Percentiles rank a stretch among this genome's conserved stretches.
Conservation (phyloP, 2,888 invertebrate species). For the Acheta domesticus region DNA sequence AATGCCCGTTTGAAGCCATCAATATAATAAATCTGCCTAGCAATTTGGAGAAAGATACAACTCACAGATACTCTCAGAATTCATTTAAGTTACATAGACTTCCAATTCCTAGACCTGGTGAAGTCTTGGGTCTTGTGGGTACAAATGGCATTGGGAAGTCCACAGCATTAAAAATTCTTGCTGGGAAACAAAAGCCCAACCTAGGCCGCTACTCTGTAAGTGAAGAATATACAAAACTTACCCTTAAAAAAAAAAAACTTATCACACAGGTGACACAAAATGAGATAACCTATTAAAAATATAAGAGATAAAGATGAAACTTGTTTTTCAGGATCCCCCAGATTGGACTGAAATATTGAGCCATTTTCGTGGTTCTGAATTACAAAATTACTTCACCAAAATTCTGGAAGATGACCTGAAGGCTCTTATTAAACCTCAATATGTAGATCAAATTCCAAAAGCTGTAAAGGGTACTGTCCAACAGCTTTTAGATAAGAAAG, state of each 20-base stretch:
- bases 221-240: conserved; percentile 35
- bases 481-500: conserved; percentile 85
- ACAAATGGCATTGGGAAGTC: conserved; percentile 99
- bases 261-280: no score
- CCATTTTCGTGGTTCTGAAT: conserved; percentile 96
- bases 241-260: no score
- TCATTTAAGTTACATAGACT: conserved; percentile 97
- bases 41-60: conserved; percentile 96
- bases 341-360: conserved; percentile 98
- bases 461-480: conserved; percentile 94
- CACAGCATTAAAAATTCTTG: conserved; percentile 95
- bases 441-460: conserved; percentile 98
- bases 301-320: conserved; percentile 24
- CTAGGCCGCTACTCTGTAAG: conserved; percentile 84
- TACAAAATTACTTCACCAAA: conserved; percentile 98
- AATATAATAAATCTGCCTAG: conserved; percentile 98
- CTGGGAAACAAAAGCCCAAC: conserved; percentile 98
- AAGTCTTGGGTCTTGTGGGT: conserved; percentile 95
- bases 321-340: conserved; percentile 74
- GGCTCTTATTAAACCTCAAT: conserved; percentile 97
- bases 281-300: no score
- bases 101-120: conserved; percentile 96
- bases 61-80: conserved; percentile 97
- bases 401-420: conserved; percentile 97
- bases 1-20: conserved; percentile 99